Percentiles rank a stretch among this genome's conserved stretches.
Conservation (phyloP, 2,888 invertebrate species). For the Polyploca ridens region DNA sequence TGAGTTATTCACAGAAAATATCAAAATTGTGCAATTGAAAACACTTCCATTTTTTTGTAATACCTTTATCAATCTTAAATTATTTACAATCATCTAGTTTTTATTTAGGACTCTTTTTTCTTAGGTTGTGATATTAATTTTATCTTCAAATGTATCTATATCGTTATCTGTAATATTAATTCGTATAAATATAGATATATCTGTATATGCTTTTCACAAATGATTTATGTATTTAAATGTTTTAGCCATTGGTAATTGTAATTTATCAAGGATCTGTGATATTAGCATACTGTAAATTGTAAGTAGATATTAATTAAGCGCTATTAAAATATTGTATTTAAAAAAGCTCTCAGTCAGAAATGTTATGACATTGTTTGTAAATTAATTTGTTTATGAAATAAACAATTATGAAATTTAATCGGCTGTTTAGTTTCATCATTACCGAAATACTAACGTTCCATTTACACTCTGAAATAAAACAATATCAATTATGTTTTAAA, state of each 20-base stretch:
- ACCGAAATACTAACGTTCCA: neutral
- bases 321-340: constrained; percentile 62
- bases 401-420: constrained; percentile 59
- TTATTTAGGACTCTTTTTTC: constrained; percentile 4
- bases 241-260: constrained; percentile 32
- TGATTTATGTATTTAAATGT: constrained; percentile 11
- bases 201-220: constrained; percentile 17
- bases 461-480: neutral
- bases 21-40: neutral
- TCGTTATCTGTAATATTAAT: constrained; percentile 24
- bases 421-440: constrained; percentile 22
- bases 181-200: constrained; percentile 8
- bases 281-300: constrained; percentile 62
- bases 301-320: constrained; percentile 47
- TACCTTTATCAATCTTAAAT: neutral
- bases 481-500: too few relatives aligned
- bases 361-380: constrained; percentile 72
- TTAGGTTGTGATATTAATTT: constrained; percentile 58
- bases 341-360: constrained; percentile 59
- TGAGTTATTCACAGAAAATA: neutral
- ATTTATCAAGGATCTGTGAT: constrained; percentile 68
- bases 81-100: neutral
- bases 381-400: constrained; percentile 78
- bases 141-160: constrained; percentile 29
- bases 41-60: neutral